A percentile compares a stretch with the other conserved stretches of the same genome.
These are phyloP conservation scores for Xestia ashworthii DNA, from an alignment of 2,888 invertebrate species.

Conservation along the genomic window DNA sequence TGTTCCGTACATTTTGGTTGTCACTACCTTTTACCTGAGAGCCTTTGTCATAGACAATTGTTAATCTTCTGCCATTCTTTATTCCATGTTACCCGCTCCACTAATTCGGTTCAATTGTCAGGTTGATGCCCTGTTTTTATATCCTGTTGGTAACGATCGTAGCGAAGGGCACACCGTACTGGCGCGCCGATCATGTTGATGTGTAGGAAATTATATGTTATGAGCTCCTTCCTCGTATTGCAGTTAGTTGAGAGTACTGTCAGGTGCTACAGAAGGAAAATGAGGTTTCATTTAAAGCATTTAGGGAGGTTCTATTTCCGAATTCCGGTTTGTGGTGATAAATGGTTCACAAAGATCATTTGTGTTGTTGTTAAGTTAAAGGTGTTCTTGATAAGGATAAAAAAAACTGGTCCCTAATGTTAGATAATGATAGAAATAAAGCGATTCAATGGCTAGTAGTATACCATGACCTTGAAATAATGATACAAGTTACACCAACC, in stretches of 20 bases:
- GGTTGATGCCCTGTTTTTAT: constrained; percentile 72
- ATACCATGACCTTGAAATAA: not conserved
- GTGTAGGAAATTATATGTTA: constrained; percentile 38
- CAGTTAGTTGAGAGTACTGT: constrained; percentile 8
- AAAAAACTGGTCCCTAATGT: not conserved
- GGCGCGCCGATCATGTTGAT: constrained; percentile 34
- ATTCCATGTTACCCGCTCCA: not conserved
- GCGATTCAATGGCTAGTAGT: not conserved
- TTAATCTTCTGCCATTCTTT: constrained; percentile 40
- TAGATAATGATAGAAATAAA: not conserved
- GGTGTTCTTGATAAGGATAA: not conserved
- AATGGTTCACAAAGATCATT: not conserved
- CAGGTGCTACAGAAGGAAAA: constrained; percentile 39
- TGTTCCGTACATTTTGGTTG: not conserved
- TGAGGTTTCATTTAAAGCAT: not conserved
- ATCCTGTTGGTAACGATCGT: constrained; percentile 64
- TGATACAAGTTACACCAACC: not conserved
- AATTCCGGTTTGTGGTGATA: constrained; percentile 19
- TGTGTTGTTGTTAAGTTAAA: not conserved
- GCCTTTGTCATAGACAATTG: not conserved
- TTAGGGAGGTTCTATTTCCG: constrained; percentile 6
- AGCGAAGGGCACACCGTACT: constrained; percentile 54
- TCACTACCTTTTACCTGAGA: not conserved
- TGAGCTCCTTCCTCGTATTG: constrained; percentile 34
- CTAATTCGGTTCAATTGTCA: constrained; percentile 71